phyloP scores from a whole-genome alignment of 2,888 invertebrate genomes.

The Stegana nigrithorax region DNA sequence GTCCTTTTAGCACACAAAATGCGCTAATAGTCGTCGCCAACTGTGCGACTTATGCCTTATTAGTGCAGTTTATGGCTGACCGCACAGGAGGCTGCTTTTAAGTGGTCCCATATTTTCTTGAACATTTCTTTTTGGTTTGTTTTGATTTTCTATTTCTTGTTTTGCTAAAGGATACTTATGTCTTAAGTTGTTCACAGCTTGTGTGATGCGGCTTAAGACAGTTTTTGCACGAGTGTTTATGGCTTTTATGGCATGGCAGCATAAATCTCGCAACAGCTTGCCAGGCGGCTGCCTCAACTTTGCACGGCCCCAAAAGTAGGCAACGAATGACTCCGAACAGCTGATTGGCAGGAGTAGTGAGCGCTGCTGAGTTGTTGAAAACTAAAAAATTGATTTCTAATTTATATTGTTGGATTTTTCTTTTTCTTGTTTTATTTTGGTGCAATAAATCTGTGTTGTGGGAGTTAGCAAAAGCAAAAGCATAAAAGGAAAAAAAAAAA shows the following conservation, averaged over 20 bases:
- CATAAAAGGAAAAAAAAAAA: too few relatives aligned
- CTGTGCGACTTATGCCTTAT: conserved; percentile 4
- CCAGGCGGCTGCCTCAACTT: neutral
- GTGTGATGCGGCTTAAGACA: neutral
- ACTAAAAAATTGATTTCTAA: neutral
- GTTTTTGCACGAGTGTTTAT: neutral
- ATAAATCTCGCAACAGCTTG: neutral
- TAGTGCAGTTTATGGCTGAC: conserved; percentile 4
- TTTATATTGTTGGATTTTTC: too few relatives aligned
- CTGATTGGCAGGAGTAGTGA: too few relatives aligned
- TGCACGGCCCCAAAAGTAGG: neutral
- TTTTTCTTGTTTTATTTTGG: neutral
- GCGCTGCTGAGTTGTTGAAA: conserved; percentile 3
- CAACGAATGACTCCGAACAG: too few relatives aligned
- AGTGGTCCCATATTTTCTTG: neutral
- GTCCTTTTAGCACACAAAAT: conserved; percentile 2
- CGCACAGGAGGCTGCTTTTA: neutral
- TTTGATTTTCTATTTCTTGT: too few relatives aligned
- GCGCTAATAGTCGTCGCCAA: conserved; percentile 1
- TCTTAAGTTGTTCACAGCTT: too few relatives aligned
- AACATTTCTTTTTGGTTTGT: too few relatives aligned
- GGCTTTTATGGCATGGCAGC: neutral
- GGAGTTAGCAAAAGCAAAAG: conserved; percentile 45
- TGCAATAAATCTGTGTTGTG: conserved; percentile 45
- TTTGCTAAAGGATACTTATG: neutral